phyloP scores from a whole-genome alignment of 2,888 invertebrate genomes.

The Pelosia muscerda region DNA sequence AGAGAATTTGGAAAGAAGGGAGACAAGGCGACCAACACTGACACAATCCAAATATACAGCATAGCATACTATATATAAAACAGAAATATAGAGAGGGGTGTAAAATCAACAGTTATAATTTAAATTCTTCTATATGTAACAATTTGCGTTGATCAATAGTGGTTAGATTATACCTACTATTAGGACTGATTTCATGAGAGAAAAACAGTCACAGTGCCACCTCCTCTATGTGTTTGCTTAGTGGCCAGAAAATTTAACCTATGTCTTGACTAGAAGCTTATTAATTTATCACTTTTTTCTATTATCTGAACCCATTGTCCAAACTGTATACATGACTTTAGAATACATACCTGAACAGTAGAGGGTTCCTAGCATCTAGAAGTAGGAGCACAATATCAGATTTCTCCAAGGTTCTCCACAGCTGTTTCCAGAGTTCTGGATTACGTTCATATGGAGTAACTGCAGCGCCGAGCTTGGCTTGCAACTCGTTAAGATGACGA shows the following conservation, averaged over 20 bases:
- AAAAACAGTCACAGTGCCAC: too few species aligned
- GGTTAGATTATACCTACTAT: too few species aligned
- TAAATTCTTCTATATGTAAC: too few species aligned
- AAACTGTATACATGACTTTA: neutral
- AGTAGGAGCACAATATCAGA: constrained; percentile 97
- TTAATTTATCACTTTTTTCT: neutral
- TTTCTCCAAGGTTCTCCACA: constrained; percentile 99
- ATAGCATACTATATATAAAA: too few species aligned
- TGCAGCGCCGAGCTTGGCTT: constrained; percentile 91
- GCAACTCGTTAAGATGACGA: constrained; percentile 91
- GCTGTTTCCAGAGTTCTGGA: constrained; percentile 98
- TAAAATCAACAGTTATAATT: too few species aligned
- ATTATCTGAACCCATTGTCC: neutral
- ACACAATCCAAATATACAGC: too few species aligned
- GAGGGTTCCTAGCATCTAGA: constrained; percentile 98
- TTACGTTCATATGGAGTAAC: constrained; percentile 99
- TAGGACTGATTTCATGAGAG: too few species aligned
- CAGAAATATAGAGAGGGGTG: too few species aligned
- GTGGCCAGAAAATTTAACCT: neutral
- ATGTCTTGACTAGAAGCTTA: neutral
- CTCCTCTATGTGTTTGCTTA: too few species aligned
- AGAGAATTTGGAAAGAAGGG: too few species aligned
- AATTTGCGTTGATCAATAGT: too few species aligned
- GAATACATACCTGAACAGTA: constrained; percentile 89
- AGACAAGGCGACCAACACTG: too few species aligned